Conservation (phyloP, 2,113 vertebrate genomes). For the Bettongia penicillata region DNA sequence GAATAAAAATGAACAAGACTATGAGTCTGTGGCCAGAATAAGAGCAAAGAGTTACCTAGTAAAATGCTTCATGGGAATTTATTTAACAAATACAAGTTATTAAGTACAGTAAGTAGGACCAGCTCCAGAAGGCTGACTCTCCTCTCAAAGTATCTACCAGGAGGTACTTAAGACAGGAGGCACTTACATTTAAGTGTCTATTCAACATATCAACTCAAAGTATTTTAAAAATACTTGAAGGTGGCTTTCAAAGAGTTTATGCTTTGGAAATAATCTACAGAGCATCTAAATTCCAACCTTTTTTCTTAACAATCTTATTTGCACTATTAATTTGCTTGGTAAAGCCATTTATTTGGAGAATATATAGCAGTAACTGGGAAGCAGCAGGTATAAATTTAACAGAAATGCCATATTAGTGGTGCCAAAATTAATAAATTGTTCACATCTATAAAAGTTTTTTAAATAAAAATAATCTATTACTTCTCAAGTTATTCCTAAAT, state of each 20-base stretch:
- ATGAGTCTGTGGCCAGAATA: background rate
- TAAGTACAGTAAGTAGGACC: conserved; percentile 3
- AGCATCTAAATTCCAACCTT: background rate
- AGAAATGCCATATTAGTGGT: background rate
- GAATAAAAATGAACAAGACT: background rate
- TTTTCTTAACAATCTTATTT: background rate
- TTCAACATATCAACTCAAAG: background rate
- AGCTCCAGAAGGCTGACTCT: background rate
- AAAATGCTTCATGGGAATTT: conserved; percentile 11
- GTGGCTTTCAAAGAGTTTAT: background rate
- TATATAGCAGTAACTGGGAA: background rate
- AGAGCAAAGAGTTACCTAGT: background rate
- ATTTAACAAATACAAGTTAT: conserved; percentile 30
- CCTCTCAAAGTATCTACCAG: background rate
- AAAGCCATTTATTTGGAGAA: background rate
- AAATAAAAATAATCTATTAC: background rate
- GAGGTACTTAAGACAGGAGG: background rate
- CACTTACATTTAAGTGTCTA: background rate
- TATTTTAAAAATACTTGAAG: background rate
- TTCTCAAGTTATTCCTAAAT: background rate
- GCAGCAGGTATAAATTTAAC: background rate
- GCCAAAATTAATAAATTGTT: background rate
- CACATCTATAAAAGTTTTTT: background rate
- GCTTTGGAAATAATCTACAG: background rate
- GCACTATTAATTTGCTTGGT: background rate